Conservation (phyloP, 2,113 vertebrate genomes). For the Hemichromis elongatus region DNA sequence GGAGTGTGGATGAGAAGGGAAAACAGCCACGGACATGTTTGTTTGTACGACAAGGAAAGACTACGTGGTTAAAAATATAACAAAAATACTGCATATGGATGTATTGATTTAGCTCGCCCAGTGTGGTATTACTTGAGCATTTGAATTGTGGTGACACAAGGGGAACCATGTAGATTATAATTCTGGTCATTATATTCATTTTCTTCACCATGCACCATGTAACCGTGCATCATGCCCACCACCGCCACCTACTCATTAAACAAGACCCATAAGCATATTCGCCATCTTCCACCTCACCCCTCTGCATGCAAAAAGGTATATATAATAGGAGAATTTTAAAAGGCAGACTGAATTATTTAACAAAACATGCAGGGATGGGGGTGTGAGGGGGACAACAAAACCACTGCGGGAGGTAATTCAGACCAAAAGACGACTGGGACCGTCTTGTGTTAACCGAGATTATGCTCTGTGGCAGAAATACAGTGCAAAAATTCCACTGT, state of each 20-base stretch:
- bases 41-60: neutral
- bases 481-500: slow-evolving; percentile 61
- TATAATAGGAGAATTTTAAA: slow-evolving; percentile 59
- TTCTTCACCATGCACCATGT: neutral
- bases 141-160: neutral
- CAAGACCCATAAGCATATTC: neutral
- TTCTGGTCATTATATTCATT: neutral
- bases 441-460: slow-evolving; percentile 72
- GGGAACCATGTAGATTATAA: neutral
- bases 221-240: neutral
- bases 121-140: neutral
- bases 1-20: neutral
- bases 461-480: slow-evolving; percentile 67
- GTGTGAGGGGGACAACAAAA: slow-evolving; percentile 68
- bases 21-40: neutral
- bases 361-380: slow-evolving; percentile 46
- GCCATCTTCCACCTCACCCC: neutral
- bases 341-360: slow-evolving; percentile 73
- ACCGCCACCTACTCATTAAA: neutral
- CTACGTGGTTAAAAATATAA: neutral
- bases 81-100: neutral
- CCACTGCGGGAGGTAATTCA: slow-evolving; percentile 70
- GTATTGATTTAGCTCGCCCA: neutral
- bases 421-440: slow-evolving; percentile 63
- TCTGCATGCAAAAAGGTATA: slow-evolving; percentile 61